Percentiles rank a stretch among this genome's conserved stretches.
These are phyloP conservation scores for Macrotus californicus DNA, from an alignment of 2,113 vertebrate genomes.

Conservation along the genomic window DNA sequence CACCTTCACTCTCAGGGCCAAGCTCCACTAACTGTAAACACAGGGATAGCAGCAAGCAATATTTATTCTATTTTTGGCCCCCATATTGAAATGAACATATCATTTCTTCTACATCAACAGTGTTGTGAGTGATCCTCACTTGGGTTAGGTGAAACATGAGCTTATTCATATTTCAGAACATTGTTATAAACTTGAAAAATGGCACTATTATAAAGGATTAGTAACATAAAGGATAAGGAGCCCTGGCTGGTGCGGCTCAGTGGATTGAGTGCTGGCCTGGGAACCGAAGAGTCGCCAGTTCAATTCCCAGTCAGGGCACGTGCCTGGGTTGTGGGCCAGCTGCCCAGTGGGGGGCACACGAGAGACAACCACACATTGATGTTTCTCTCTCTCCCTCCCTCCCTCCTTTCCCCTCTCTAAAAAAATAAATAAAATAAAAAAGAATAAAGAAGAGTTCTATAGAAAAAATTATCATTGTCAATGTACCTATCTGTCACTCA, in stretches of 20 bases:
- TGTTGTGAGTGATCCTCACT: neutral
- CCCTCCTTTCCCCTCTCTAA: too few relatives aligned
- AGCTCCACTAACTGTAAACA: neutral
- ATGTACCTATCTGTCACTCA: neutral
- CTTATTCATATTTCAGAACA: neutral
- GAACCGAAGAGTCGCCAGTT: too few relatives aligned
- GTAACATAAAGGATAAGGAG: neutral
- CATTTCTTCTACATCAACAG: neutral
- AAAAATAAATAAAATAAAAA: too few relatives aligned
- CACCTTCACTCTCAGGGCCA: neutral
- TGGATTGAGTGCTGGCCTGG: too few relatives aligned
- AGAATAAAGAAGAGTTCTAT: neutral
- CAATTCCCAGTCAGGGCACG: too few relatives aligned
- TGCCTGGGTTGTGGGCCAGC: too few relatives aligned
- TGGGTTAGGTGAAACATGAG: neutral
- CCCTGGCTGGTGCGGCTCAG: too few relatives aligned
- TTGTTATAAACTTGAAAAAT: neutral
- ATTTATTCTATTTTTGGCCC: neutral
- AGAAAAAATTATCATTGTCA: neutral
- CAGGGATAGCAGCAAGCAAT: neutral
- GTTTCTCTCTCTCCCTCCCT: too few relatives aligned
- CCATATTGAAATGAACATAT: neutral
- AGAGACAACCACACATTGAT: too few relatives aligned
- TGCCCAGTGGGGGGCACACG: too few relatives aligned
- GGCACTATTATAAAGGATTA: neutral